Conservation (phyloP, 1,140 invertebrate species). For the Leptinotarsa lineolata region DNA sequence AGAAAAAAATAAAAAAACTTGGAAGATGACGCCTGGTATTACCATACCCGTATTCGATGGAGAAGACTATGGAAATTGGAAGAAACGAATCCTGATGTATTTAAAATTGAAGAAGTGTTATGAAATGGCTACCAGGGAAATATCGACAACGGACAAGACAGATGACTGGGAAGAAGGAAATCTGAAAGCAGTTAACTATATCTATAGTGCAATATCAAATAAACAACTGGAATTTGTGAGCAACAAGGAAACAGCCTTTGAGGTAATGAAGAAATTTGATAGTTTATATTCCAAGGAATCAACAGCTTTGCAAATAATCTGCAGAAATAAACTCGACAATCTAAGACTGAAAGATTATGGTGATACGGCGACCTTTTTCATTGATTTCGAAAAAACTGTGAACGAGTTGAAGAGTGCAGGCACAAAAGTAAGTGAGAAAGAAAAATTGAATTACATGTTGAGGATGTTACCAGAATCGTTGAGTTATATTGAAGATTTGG, state of each 20-base stretch:
- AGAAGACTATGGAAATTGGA: no score
- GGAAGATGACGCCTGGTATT: no score
- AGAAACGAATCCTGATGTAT: no score
- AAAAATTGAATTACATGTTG: conserved; percentile 54
- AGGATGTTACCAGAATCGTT: conserved; percentile 45
- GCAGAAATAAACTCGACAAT: conserved; percentile 21
- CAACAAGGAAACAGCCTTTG: conserved; percentile 33
- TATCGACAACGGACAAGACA: no score
- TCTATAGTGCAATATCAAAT: conserved; percentile 29
- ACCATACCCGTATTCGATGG: no score
- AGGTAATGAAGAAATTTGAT: conserved; percentile 48
- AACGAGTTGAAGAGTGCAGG: conserved; percentile 48
- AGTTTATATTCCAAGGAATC: conserved; percentile 45
- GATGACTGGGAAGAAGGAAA: no score
- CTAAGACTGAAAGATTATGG: conserved; percentile 42
- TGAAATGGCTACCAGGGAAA: no score
- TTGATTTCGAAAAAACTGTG: conserved; percentile 47
- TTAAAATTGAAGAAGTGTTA: no score
- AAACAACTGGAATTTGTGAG: conserved; percentile 38
- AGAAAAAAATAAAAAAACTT: no score
- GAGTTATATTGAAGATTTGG: conserved; percentile 50
- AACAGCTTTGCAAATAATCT: conserved; percentile 46
- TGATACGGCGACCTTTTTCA: conserved; percentile 39
- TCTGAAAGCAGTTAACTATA: no score
- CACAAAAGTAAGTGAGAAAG: conserved; percentile 41